Conservation (phyloP, 2,113 vertebrate genomes). For the Canis aureus region DNA sequence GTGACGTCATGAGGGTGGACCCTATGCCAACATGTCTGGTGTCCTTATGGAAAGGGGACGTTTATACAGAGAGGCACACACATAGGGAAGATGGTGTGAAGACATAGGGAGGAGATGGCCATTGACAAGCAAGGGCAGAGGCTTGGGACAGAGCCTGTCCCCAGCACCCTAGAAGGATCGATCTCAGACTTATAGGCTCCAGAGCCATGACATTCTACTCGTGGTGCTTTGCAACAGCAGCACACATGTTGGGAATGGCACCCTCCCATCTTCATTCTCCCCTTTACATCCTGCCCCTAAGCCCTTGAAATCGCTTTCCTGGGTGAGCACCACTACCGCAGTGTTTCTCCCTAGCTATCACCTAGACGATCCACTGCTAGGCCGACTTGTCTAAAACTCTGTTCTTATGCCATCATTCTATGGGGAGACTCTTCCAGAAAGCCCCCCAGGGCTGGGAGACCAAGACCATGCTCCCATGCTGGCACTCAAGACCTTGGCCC, state of each 20-base stretch:
- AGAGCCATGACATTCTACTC: fast-evolving
- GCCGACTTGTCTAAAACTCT: background rate
- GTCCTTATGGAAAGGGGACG: background rate
- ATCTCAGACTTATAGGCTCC: background rate
- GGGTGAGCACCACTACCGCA: fast-evolving
- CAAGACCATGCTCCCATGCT: background rate
- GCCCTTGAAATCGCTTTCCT: background rate
- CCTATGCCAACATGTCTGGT: background rate
- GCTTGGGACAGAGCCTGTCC: background rate
- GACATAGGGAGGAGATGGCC: background rate
- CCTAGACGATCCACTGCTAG: background rate
- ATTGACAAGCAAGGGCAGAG: background rate
- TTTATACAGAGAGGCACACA: background rate
- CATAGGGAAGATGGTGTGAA: fast-evolving
- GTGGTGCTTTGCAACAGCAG: background rate
- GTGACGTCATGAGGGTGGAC: background rate
- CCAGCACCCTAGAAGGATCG: background rate
- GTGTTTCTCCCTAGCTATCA: background rate
- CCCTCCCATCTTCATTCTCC: background rate
- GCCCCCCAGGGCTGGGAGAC: background rate
- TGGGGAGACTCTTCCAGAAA: background rate
- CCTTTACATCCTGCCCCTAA: background rate
- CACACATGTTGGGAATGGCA: background rate
- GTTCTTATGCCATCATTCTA: background rate
- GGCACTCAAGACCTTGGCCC: background rate